Evolutionary conservation across 2,113 vertebrate genomes (phyloP), one percentile per base, ranked within the genome.

Genomic region (Daubentonia madagascariensis): DNA sequence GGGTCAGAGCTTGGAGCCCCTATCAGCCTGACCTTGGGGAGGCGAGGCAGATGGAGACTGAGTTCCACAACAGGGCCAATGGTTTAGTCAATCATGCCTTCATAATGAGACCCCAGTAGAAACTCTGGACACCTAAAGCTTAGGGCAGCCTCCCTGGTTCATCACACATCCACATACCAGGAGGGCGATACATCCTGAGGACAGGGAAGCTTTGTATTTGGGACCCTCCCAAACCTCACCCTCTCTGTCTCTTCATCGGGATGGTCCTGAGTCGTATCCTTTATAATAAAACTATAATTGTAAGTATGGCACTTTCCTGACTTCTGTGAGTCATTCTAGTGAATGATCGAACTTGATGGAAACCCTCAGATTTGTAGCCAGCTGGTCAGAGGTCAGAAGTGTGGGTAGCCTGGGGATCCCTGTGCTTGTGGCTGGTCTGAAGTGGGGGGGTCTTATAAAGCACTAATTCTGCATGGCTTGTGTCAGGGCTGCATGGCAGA

Each of bases 381-480:
- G 22, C 4, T 20, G 37, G 18, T 68, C 11, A n/a, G 68, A 84
- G 37, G 18, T 68, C 11, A n/a, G 68, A 84, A 52, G 23, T 28
- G 18, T 11, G 28, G 63, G 78, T 45, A 18, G 30, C 52, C 76
- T 30, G 30, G 43, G 23, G 30, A 22, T 4, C 0, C 37, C 85
- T 1, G 2, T 37, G 78, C 13, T 65, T 6, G 14, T 6, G 13
- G 35, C 89, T 17, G 67, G 5, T 23, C 25, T 2, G 30, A 43
- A 28, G 30, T 12, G 63, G 63, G 45, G 68, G 5, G 14, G 0
- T 4, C 73, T 25, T 48, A 3, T 54, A 59, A 61, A 80, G n/a
- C 2, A 32, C 13, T 50, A 0, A 8, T 1, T 3, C 37, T 11
- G 9, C 6, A 9, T 57, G 54, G 54, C 18, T 7, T 22, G 54